A percentile compares a stretch with the other conserved stretches of the same genome.
Evolutionary conservation across 1,140 invertebrate genomes (phyloP).

Genomic region (Dysdera silvatica): DNA sequence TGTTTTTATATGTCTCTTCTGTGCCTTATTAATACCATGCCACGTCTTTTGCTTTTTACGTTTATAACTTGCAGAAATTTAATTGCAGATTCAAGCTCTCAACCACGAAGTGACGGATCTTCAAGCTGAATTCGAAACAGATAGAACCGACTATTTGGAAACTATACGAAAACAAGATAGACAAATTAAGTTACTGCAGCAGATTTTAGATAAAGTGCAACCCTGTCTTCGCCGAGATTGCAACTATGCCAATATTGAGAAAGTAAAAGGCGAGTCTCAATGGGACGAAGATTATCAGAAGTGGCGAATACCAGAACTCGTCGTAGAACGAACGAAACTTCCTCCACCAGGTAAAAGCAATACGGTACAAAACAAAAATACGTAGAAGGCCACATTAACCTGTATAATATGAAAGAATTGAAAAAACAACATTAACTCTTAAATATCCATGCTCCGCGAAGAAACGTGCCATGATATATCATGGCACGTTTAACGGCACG

Average conservation of each 20-base stretch:
- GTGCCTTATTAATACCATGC: too few species aligned
- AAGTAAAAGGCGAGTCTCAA: slow-evolving; percentile 58
- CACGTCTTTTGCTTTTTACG: too few species aligned
- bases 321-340: slow-evolving; percentile 56
- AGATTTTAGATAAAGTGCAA: slow-evolving; percentile 62
- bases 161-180: slow-evolving; percentile 69
- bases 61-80: too few species aligned
- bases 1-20: too few species aligned
- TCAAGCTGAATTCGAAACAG: slow-evolving; percentile 74
- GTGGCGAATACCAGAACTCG: slow-evolving; percentile 64
- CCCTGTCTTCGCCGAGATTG: slow-evolving; percentile 64
- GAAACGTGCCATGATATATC: too few species aligned
- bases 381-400: too few species aligned
- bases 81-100: slow-evolving; percentile 50
- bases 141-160: slow-evolving; percentile 74
- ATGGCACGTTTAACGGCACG: too few species aligned
- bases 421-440: too few species aligned
- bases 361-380: too few species aligned
- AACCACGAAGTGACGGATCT: slow-evolving; percentile 69
- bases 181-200: slow-evolving; percentile 59
- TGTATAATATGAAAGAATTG: too few species aligned
- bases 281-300: slow-evolving; percentile 68
- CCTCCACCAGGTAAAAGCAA: slow-evolving; percentile 49
- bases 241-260: slow-evolving; percentile 62
- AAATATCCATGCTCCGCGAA: too few species aligned